These are phyloP conservation scores for Chironomus striatipennis DNA, from an alignment of 1,140 invertebrate species.

Conservation along the genomic window DNA sequence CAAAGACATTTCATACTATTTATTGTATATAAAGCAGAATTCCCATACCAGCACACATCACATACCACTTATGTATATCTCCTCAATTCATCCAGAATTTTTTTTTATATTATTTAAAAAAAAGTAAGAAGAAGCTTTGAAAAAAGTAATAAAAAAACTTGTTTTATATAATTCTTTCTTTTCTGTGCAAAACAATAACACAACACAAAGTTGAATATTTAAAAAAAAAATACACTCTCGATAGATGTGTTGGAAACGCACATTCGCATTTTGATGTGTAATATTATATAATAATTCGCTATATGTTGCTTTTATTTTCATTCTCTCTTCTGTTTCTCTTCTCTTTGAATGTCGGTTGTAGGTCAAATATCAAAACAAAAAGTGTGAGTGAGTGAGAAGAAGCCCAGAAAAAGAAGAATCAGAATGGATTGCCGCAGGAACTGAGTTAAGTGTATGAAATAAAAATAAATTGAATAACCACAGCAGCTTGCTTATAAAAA, in stretches of 20 bases:
- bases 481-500: background rate
- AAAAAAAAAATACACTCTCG: background rate
- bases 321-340: background rate
- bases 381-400: background rate
- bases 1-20: too few species aligned
- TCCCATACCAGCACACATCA: too few species aligned
- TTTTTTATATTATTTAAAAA: too few species aligned
- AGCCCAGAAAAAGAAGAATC: conserved; percentile 15
- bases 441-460: background rate
- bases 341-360: conserved; percentile 20
- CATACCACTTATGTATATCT: too few species aligned
- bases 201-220: background rate
- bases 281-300: conserved; percentile 9
- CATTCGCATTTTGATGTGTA: background rate
- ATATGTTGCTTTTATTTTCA: background rate
- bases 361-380: conserved; percentile 19
- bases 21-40: too few species aligned
- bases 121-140: background rate
- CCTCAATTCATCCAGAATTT: background rate
- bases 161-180: background rate
- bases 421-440: background rate
- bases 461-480: background rate
- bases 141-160: background rate
- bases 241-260: background rate
- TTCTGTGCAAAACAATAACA: background rate